phyloP scores from a whole-genome alignment of 2,797 vertebrate genomes.

The Notoglanidium macrostoma region DNA sequence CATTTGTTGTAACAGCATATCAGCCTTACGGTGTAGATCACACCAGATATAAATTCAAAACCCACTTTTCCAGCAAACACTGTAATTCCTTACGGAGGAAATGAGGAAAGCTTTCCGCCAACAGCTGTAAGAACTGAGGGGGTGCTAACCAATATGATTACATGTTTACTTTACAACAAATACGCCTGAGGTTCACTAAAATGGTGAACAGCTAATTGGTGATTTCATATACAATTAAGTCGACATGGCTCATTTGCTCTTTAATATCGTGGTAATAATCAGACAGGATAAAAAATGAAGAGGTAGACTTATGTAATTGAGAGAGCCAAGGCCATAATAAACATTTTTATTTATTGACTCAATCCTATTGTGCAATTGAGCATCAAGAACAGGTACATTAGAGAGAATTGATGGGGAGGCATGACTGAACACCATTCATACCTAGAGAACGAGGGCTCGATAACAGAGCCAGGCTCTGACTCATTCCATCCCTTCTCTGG shows the following conservation, averaged over 20 bases:
- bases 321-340: constrained; percentile 24
- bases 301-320: neutral
- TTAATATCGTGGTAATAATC: constrained; percentile 20
- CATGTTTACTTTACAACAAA: constrained; percentile 47
- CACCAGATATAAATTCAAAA: neutral
- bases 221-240: constrained; percentile 38
- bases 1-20: neutral
- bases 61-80: neutral
- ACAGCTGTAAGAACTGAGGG: neutral
- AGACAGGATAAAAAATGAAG: constrained; percentile 33
- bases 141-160: constrained; percentile 33
- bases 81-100: constrained; percentile 3
- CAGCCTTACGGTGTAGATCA: neutral
- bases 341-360: constrained; percentile 44
- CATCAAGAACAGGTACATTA: constrained; percentile 23
- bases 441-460: constrained; percentile 47
- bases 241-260: constrained; percentile 39
- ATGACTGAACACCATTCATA: constrained; percentile 44
- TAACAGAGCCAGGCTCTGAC: constrained; percentile 43
- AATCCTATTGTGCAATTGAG: constrained; percentile 17
- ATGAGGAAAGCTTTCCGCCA: neutral
- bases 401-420: constrained; percentile 22
- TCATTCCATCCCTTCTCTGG: constrained; percentile 42
- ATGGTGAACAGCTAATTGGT: constrained; percentile 25
- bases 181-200: constrained; percentile 33